phyloP scores from a whole-genome alignment of 2,113 vertebrate genomes.

The Pedetes capensis region DNA sequence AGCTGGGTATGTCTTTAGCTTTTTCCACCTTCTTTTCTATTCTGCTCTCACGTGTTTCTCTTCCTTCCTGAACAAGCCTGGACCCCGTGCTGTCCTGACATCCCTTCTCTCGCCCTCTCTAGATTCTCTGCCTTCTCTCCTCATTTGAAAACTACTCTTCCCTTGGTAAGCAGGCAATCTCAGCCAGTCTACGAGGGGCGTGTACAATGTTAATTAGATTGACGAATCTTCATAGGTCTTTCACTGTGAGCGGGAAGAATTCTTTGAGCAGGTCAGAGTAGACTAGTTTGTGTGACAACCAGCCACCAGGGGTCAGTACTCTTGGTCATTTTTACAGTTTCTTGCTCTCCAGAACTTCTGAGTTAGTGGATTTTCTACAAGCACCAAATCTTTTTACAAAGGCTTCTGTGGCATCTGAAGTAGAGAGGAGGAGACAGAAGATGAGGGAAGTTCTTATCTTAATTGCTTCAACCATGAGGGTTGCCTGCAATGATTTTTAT shows the following conservation, averaged over 20 bases:
- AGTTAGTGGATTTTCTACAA: background rate
- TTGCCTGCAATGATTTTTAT: background rate
- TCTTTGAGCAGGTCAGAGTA: background rate
- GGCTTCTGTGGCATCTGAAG: background rate
- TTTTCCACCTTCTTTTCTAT: rapidly evolving
- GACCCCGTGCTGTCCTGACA: rapidly evolving
- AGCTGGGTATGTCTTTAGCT: rapidly evolving
- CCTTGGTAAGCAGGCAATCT: background rate
- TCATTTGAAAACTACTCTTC: background rate
- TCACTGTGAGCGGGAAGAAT: no score
- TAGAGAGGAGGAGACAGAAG: background rate
- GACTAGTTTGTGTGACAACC: background rate
- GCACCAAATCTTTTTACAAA: background rate
- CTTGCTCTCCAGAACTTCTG: background rate
- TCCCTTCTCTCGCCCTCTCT: rapidly evolving
- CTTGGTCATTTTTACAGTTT: no score
- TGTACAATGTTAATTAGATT: background rate
- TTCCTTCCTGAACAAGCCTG: rapidly evolving
- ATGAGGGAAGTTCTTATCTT: rapidly evolving
- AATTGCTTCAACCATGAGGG: background rate
- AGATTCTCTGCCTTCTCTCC: no score
- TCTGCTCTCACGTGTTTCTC: no score
- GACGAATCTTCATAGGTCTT: background rate
- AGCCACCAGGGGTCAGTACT: no score
- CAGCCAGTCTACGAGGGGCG: background rate